Conservation (phyloP, 2,113 vertebrate species). For the Hipposideros armiger region DNA sequence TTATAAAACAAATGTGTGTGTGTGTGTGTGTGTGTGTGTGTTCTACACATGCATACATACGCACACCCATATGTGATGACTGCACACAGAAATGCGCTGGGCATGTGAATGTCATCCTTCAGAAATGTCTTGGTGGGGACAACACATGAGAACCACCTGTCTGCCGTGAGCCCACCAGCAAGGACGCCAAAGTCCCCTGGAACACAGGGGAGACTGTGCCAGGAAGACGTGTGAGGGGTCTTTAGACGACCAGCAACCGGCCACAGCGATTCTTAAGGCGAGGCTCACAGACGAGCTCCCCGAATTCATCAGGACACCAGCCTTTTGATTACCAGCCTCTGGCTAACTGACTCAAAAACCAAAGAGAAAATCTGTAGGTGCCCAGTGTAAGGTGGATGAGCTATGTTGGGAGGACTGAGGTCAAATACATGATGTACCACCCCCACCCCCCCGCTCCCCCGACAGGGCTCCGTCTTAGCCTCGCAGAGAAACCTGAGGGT, state of each 20-base stretch:
- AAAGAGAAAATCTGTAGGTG: neutral
- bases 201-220: neutral
- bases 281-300: neutral
- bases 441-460: no score
- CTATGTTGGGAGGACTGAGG: neutral
- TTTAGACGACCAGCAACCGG: neutral
- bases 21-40: neutral
- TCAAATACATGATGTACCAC: neutral
- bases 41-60: neutral
- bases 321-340: constrained; percentile 2
- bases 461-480: neutral
- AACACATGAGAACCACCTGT: neutral
- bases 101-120: neutral
- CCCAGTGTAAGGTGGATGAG: neutral
- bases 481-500: neutral
- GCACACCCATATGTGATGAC: neutral
- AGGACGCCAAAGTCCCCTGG: neutral
- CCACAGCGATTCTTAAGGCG: neutral
- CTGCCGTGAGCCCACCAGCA: neutral
- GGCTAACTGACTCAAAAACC: neutral
- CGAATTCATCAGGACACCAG: neutral
- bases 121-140: neutral
- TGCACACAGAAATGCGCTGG: neutral
- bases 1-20: neutral
- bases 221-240: neutral